Percentiles rank a stretch among this genome's conserved stretches.
Evolutionary conservation across 2,888 invertebrate genomes (phyloP).

Genomic region (Euphydryas editha): DNA sequence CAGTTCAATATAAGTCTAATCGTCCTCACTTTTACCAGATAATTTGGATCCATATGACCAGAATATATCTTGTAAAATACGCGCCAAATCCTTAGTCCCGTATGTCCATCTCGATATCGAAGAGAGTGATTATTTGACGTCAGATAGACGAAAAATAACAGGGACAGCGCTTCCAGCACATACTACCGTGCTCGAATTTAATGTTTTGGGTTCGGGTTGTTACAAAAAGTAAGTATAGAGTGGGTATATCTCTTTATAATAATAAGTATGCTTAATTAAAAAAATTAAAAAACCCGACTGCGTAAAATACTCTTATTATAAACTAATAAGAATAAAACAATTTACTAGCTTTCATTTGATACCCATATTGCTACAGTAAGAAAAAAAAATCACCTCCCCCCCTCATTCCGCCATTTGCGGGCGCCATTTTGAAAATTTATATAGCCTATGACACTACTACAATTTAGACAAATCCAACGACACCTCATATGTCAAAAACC

Average conservation of each 20-base stretch:
- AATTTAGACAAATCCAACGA: too few relatives aligned
- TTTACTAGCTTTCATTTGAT: too few relatives aligned
- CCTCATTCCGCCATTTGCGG: too few relatives aligned
- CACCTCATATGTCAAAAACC: too few relatives aligned
- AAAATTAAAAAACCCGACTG: too few relatives aligned
- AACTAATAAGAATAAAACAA: too few relatives aligned
- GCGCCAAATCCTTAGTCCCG: slow-evolving; percentile 85
- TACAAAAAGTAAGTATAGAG: slow-evolving; percentile 84
- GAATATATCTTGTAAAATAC: slow-evolving; percentile 79
- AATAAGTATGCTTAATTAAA: too few relatives aligned
- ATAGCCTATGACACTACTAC: too few relatives aligned
- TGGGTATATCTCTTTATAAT: not conserved
- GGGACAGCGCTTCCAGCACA: slow-evolving; percentile 71
- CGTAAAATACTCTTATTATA: too few relatives aligned
- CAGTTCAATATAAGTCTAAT: not conserved
- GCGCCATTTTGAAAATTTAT: too few relatives aligned
- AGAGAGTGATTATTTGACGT: slow-evolving; percentile 85
- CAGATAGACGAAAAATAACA: slow-evolving; percentile 68
- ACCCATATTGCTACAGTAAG: too few relatives aligned
- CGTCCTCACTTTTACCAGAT: slow-evolving; percentile 53
- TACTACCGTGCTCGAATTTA: slow-evolving; percentile 85
- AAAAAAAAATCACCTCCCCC: too few relatives aligned
- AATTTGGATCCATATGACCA: slow-evolving; percentile 81
- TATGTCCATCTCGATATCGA: slow-evolving; percentile 88
- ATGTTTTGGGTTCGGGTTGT: slow-evolving; percentile 85